Evolutionary conservation across 2,113 vertebrate species (phyloP).

Genomic region (Tyto alba): DNA sequence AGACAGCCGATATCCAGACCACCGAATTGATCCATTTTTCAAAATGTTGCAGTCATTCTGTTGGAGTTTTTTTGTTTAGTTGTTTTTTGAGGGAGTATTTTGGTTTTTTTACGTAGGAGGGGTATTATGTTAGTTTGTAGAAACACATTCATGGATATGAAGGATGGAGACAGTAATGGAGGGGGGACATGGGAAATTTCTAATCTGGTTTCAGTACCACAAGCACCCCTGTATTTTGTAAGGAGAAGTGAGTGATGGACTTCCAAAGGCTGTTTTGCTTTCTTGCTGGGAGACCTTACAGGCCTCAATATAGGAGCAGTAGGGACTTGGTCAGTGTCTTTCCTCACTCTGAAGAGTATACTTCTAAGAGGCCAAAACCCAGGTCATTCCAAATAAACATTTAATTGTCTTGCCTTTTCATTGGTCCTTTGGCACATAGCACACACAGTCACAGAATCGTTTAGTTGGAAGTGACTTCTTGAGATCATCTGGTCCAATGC

Average conservation of each 20-base stretch:
- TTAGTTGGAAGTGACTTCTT: neutral
- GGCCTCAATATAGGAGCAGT: neutral
- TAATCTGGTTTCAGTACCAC: neutral
- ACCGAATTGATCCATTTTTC: neutral
- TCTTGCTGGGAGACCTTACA: neutral
- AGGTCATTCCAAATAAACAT: neutral
- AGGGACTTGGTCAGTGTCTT: neutral
- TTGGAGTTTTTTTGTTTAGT: neutral
- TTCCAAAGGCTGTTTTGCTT: neutral
- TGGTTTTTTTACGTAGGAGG: neutral
- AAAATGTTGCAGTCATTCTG: neutral
- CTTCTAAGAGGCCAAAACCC: neutral
- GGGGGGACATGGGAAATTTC: neutral
- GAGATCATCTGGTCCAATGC: neutral
- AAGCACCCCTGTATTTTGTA: neutral
- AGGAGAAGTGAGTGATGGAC: neutral
- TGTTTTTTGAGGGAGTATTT: neutral
- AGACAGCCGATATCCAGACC: neutral
- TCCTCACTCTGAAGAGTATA: neutral
- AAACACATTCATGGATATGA: neutral
- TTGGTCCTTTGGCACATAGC: neutral
- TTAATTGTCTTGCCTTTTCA: neutral
- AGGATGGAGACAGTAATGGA: neutral
- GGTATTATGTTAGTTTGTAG: neutral
- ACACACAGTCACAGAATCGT: fast-evolving